Evolutionary conservation across 2,888 invertebrate species (phyloP), one percentile per base, ranked within the genome.

Genomic region (Candidula unifasciata): DNA sequence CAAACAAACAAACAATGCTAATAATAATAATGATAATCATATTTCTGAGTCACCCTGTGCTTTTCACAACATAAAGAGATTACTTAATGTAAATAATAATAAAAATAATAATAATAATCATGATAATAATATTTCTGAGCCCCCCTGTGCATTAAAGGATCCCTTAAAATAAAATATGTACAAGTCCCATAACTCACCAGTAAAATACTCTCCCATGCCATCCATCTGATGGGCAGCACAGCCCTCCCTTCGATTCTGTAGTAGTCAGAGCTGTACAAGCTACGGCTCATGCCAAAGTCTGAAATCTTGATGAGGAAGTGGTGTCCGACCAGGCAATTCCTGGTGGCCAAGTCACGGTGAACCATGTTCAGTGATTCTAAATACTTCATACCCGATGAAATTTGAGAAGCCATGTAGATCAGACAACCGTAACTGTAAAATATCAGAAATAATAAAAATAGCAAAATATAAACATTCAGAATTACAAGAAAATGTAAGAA

Each of bases 371-470:
- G 95, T 77, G 96, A 96, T 94, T 98, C 96, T 91, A 98, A 94
- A 93, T 97, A 97, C 91, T 96, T 96, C 97, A 97, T 97, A 24
- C 97, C 97, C 5, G 96, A 96, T 2, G 97, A 96, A 88, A 98
- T 96, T 94, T 98, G 97, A 82, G 96, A 95, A 74, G 96, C 96
- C 94, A 97, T 96, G 94, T 96, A 96, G 88, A 97, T 95, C 92
- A 97, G 95, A 94, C 96, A 96, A 91, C 96, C 96, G 94, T 97
- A 96, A 93, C 97, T 97, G 95, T 44, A 60, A 24, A 21, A 54
- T 13, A 60, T 24, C 24, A 60, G 10, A 60, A 60, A 60, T 60
- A 60, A n/a, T 24, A 60, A 60, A 6, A n/a, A 60, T n/a, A 60
- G 8, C n/a, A n/a, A 24, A 60, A 60, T 21, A 60, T 24, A 13